phyloP scores from a whole-genome alignment of 2,797 vertebrate genomes.

The Tympanoctomys barrerae region DNA sequence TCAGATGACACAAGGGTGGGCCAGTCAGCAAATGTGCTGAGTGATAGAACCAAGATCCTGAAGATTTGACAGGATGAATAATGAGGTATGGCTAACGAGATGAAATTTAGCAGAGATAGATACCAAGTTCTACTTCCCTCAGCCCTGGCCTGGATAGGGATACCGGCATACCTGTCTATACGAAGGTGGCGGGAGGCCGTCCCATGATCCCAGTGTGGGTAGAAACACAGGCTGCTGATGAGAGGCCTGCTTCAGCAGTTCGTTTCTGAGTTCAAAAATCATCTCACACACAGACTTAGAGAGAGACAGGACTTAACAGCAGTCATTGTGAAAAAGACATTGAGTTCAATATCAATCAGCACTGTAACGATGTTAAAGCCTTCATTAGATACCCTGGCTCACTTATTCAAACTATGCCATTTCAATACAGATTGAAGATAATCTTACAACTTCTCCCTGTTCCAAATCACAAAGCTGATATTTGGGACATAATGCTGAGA shows the following conservation, averaged over 20 bases:
- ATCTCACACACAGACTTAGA: not conserved
- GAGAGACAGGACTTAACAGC: conserved; percentile 24
- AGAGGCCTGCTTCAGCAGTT: not conserved
- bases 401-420: not conserved
- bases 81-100: conserved; percentile 74
- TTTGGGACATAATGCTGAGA: not conserved
- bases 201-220: not conserved
- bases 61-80: conserved; percentile 78
- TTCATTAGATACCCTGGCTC: not conserved
- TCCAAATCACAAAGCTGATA: conserved; percentile 1
- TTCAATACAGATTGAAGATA: not conserved
- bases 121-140: not conserved
- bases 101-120: conserved; percentile 50
- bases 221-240: conserved; percentile 3
- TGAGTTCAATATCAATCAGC: conserved; percentile 23
- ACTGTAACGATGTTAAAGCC: not conserved
- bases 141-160: not conserved
- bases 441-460: not conserved
- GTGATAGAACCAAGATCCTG: conserved; percentile 68
- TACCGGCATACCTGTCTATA: not conserved
- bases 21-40: conserved; percentile 69
- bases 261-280: not conserved
- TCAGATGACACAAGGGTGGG: conserved; percentile 65
- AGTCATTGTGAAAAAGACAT: not conserved
- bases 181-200: not conserved